phyloP scores from a whole-genome alignment of 2,113 vertebrate genomes.

The Sander vitreus region DNA sequence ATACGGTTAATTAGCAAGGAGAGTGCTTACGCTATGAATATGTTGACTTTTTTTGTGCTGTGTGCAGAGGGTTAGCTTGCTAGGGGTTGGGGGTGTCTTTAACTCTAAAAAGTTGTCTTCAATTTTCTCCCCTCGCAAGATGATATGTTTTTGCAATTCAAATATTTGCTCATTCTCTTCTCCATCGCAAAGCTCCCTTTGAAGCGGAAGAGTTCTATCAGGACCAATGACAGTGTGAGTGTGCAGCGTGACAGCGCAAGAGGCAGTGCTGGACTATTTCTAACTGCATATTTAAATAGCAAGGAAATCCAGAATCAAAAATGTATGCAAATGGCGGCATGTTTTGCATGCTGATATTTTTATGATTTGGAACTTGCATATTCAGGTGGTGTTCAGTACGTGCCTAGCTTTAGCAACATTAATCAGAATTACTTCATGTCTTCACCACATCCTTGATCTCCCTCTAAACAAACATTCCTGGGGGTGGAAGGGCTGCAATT shows the following conservation, averaged over 20 bases:
- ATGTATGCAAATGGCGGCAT: conserved; percentile 85
- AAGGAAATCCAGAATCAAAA: conserved; percentile 83
- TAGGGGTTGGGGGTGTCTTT: conserved; percentile 73
- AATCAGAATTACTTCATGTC: conserved; percentile 78
- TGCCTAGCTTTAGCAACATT: conserved; percentile 77
- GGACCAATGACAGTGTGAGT: conserved; percentile 97
- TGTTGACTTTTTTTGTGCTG: conserved; percentile 71
- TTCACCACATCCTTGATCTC: conserved; percentile 68
- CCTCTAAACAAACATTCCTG: conserved; percentile 73
- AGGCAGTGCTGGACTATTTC: conserved; percentile 96
- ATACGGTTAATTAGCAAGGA: conserved; percentile 83
- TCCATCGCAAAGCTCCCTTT: conserved; percentile 93
- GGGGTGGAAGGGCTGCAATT: conserved; percentile 68
- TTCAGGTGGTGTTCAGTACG: conserved; percentile 73
- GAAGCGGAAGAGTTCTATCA: conserved; percentile 97
- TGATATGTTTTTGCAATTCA: conserved; percentile 99
- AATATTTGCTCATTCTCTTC: conserved; percentile 94
- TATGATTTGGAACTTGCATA: conserved; percentile 76
- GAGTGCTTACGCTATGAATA: conserved; percentile 78
- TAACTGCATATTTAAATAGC: conserved; percentile 89
- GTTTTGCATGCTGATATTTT: conserved; percentile 83
- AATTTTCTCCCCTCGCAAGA: conserved; percentile 91
- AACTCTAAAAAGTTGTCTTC: conserved; percentile 90
- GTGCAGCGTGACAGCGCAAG: conserved; percentile 97
- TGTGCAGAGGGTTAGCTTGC: conserved; percentile 72